Percentiles rank a stretch among this genome's conserved stretches.
phyloP scores from a whole-genome alignment of 2,888 invertebrate species.

The Stenurella melanura region DNA sequence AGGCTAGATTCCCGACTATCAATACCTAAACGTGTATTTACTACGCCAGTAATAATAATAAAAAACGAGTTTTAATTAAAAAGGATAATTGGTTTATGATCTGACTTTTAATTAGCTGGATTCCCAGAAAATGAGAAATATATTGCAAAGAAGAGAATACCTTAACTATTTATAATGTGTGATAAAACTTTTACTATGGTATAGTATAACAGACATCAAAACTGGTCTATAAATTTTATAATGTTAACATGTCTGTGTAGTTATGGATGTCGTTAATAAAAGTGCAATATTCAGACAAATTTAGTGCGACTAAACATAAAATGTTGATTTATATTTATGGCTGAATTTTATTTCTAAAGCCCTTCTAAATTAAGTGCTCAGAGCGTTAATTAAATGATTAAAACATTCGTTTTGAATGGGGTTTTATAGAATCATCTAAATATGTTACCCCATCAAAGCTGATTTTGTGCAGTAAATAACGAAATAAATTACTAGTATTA shows the following conservation, averaged over 20 bases:
- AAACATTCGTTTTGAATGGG: neutral
- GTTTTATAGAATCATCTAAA: neutral
- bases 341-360: constrained; percentile 18
- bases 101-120: neutral
- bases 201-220: constrained; percentile 27
- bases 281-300: constrained; percentile 26
- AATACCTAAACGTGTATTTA: too few species aligned
- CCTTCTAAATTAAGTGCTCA: constrained; percentile 18
- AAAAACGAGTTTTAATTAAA: constrained; percentile 1
- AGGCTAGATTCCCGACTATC: too few species aligned
- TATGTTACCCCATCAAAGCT: neutral
- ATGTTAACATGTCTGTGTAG: constrained; percentile 26
- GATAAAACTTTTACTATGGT: constrained; percentile 23
- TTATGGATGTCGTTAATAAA: constrained; percentile 32
- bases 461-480: neutral
- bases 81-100: neutral
- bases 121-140: neutral
- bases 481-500: too few species aligned
- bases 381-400: constrained; percentile 20
- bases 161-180: constrained; percentile 24
- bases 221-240: constrained; percentile 33
- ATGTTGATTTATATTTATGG: constrained; percentile 28
- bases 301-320: constrained; percentile 17
- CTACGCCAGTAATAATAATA: neutral
- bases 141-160: constrained; percentile 11